Base-by-base conservation (phyloP, 2,797 vertebrate species). In the Neosilurus mollespiculum region DNA sequence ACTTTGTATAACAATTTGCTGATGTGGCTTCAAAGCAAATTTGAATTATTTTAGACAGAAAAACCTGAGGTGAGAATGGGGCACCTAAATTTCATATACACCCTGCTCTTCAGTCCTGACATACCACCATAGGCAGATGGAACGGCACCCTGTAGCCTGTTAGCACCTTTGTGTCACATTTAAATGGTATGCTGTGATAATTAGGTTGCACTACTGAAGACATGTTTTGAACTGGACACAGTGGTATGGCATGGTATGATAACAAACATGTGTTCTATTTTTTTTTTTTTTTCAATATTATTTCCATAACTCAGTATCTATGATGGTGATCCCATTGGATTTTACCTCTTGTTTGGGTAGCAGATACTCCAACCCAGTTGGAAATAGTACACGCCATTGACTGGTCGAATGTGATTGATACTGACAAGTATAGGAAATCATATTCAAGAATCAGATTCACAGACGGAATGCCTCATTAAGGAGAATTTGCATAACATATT, bases 181-280 rank as follows among this genome's bases (percentile, higher is more conserved):
- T 70, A 81, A 34, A 11, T 72, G 70, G 76, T 76, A 70, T 84
- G 79, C 62, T 14, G 81, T 77, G 64, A 84, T 88, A 81, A 82
- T 78, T 75, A 4, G 56, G 30, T 34, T 83, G 75, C 75, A 86
- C 78, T 82, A 78, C 77, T 81, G 80, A 82, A 14, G 11, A 30
- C n/a, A 20, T 77, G 24, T 30, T 56, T 43, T 77, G 9, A n/a
- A 15, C 73, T 61, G 22, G 22, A 24, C 30, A n/a, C 0, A 14
- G 56, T 58, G 24, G 16, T 58, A 37, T 37, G 18, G 6, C 54
- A 59, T 34, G 54, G 12, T 43, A 43, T 77, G 20, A 22, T 22
- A 43, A 43, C 43, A 43, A 43, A 43, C 8, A 43, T 8, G 8
- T 43, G 4, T 43, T 2, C 4, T 8, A 43, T 43, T 43, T 5